A percentile compares a stretch with the other conserved stretches of the same genome.
Evolutionary conservation across 2,888 invertebrate genomes (phyloP).

Genomic region (Lasioglossum calceatum): DNA sequence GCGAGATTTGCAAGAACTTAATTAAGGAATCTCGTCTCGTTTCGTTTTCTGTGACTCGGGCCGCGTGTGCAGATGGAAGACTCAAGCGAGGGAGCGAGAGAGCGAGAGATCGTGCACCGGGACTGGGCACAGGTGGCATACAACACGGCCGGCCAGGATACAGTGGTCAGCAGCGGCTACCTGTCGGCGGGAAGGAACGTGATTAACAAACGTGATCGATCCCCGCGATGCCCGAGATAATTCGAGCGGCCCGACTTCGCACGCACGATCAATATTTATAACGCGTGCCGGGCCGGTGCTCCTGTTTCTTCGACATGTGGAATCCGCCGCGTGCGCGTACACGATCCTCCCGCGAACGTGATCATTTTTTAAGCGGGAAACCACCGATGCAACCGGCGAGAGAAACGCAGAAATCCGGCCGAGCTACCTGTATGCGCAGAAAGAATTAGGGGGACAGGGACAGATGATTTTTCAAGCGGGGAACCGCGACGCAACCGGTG

Average conservation of each 20-base stretch:
- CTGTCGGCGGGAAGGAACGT: slow-evolving; percentile 59
- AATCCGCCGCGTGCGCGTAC: slow-evolving; percentile 32
- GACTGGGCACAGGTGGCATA: slow-evolving; percentile 48
- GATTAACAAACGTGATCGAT: slow-evolving; percentile 69
- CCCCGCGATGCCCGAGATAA: slow-evolving; percentile 64
- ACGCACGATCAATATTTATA: slow-evolving; percentile 67
- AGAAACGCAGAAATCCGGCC: neutral
- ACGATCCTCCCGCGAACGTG: slow-evolving; percentile 39
- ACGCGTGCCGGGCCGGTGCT: slow-evolving; percentile 54
- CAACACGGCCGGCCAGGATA: slow-evolving; percentile 4
- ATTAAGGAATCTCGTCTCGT: slow-evolving; percentile 38
- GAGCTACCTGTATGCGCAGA: neutral
- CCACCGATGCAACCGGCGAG: neutral
- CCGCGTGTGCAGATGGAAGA: neutral
- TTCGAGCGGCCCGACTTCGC: slow-evolving; percentile 52
- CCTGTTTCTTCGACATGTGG: slow-evolving; percentile 49
- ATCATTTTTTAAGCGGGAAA: slow-evolving; percentile 31
- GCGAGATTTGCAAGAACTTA: slow-evolving; percentile 19
- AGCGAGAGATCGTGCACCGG: slow-evolving; percentile 11
- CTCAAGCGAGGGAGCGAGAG: neutral
- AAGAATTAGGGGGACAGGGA: neutral
- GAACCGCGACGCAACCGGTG: neutral
- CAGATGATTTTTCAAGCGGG: neutral
- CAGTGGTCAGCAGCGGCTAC: slow-evolving; percentile 36
- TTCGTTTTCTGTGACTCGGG: slow-evolving; percentile 12